Evolutionary conservation across 2,888 invertebrate species (phyloP).

Genomic region (Frankliniella fusca): DNA sequence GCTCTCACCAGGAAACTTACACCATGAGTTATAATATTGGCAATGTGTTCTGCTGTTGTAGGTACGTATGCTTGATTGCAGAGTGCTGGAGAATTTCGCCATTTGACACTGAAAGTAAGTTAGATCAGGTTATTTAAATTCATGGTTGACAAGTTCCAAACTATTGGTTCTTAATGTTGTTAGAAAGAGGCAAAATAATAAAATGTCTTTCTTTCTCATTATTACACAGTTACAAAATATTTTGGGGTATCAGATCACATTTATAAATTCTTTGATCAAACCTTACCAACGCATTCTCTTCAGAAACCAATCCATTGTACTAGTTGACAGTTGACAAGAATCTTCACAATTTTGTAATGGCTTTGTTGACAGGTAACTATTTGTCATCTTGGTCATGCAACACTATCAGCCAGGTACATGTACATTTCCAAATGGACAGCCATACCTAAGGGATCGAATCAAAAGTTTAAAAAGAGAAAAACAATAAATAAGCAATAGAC

Average conservation of each 20-base stretch:
- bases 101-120: constrained; percentile 53
- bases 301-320: background rate
- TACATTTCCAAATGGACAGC: background rate
- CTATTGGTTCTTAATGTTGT: background rate
- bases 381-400: background rate
- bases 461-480: background rate
- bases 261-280: too few relatives aligned
- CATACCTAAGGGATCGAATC: background rate
- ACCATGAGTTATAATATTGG: constrained; percentile 88
- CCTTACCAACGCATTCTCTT: constrained; percentile 9
- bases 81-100: constrained; percentile 74
- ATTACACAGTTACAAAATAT: background rate
- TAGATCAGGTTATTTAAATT: background rate
- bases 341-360: background rate
- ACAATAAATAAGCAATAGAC: background rate
- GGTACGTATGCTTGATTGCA: constrained; percentile 79
- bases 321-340: background rate
- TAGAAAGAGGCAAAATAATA: background rate
- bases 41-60: constrained; percentile 82
- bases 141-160: background rate
- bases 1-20: constrained; percentile 45
- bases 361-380: background rate
- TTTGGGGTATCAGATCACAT: background rate
- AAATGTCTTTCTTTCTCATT: background rate
- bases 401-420: background rate